phyloP scores from a whole-genome alignment of 1,140 invertebrate genomes.

The Oncopeltus fasciatus region DNA sequence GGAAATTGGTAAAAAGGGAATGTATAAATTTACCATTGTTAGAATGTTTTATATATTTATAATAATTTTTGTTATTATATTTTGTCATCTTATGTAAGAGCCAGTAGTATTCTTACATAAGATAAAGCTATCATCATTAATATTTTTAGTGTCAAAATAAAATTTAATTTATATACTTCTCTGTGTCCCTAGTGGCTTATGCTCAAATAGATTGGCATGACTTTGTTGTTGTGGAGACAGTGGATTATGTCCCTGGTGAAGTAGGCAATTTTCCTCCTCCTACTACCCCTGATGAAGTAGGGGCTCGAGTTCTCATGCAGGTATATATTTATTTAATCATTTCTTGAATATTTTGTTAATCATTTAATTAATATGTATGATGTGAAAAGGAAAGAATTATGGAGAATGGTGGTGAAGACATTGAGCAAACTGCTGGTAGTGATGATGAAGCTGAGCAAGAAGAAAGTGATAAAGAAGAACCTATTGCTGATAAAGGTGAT shows the following conservation, averaged over 20 bases:
- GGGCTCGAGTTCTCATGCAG: constrained; percentile 81
- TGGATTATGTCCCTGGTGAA: constrained; percentile 96
- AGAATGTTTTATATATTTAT: no score
- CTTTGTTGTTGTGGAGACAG: constrained; percentile 98
- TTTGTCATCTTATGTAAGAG: no score
- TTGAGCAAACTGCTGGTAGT: constrained; percentile 18
- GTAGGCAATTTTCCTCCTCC: constrained; percentile 90
- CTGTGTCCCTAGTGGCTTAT: constrained; percentile 72
- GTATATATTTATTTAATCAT: constrained; percentile 28
- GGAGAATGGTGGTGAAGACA: constrained; percentile 30
- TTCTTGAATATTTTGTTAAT: constrained; percentile 6
- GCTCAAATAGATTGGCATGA: constrained; percentile 99
- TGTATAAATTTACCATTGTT: no score
- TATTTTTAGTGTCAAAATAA: no score
- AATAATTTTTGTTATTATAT: no score
- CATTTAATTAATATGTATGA: constrained; percentile 15
- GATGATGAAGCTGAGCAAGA: constrained; percentile 19
- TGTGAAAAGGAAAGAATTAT: constrained; percentile 40
- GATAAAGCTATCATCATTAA: background rate
- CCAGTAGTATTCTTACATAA: background rate
- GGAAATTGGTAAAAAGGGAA: no score
- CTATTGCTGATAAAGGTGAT: constrained; percentile 32
- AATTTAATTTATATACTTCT: no score
- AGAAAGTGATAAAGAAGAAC: constrained; percentile 19
- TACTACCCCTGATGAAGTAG: constrained; percentile 92